Percentiles rank a stretch among this genome's conserved stretches.
Evolutionary conservation across 2,797 vertebrate genomes (phyloP).

Genomic region (Sebastes diploproa): DNA sequence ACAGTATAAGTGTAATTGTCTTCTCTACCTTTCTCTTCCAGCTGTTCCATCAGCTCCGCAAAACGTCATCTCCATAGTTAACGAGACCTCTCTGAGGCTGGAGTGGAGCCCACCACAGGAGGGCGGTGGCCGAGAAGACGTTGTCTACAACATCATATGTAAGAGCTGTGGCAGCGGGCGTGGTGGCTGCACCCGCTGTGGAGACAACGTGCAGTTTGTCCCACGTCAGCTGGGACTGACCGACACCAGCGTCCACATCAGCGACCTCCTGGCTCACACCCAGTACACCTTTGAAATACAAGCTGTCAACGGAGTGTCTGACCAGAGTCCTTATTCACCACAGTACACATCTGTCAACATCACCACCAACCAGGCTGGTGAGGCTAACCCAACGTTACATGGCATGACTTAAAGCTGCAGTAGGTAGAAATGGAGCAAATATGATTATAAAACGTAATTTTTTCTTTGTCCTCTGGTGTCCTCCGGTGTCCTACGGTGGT

Average conservation of each 20-base stretch:
- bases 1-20: neutral
- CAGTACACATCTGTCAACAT: slow-evolving; percentile 93
- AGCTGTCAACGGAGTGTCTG: slow-evolving; percentile 93
- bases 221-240: slow-evolving; percentile 93
- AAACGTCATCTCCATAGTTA: slow-evolving; percentile 93
- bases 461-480: too few species aligned
- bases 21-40: slow-evolving; percentile 51
- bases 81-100: slow-evolving; percentile 92
- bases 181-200: slow-evolving; percentile 90
- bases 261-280: slow-evolving; percentile 93
- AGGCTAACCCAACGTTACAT: neutral
- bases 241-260: slow-evolving; percentile 87
- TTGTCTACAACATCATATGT: slow-evolving; percentile 97
- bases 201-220: slow-evolving; percentile 92
- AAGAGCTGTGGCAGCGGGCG: slow-evolving; percentile 92
- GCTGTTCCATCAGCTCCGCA: slow-evolving; percentile 91
- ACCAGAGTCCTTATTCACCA: slow-evolving; percentile 93
- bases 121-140: slow-evolving; percentile 89
- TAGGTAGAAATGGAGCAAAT: too few species aligned
- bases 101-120: slow-evolving; percentile 90
- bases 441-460: too few species aligned
- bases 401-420: neutral
- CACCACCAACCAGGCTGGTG: slow-evolving; percentile 98
- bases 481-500: too few species aligned
- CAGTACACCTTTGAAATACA: slow-evolving; percentile 98